Conservation (phyloP, 2,888 invertebrate species). For the Brachyptera putata region DNA sequence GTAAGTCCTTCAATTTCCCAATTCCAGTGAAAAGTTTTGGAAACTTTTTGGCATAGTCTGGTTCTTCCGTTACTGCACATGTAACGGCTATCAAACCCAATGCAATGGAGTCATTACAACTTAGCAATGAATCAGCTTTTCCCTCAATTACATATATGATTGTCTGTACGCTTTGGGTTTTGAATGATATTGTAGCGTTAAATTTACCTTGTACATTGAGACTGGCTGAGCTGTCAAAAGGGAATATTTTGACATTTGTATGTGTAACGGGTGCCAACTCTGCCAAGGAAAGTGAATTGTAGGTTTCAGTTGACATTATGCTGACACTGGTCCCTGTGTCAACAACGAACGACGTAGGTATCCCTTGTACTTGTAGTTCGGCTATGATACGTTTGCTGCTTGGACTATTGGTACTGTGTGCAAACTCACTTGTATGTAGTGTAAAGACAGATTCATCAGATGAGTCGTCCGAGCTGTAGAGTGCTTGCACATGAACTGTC, state of each 20-base stretch:
- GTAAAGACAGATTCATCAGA: neutral
- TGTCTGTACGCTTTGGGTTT: neutral
- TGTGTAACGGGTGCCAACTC: too few relatives aligned
- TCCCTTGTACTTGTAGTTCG: neutral
- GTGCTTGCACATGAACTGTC: neutral
- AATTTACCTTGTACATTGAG: neutral
- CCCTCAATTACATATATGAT: slow-evolving; percentile 3
- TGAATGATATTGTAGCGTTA: neutral
- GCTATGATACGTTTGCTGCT: too few relatives aligned
- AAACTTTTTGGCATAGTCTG: neutral
- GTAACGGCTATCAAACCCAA: neutral
- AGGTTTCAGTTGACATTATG: neutral
- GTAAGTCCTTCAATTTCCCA: neutral
- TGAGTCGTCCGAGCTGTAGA: neutral
- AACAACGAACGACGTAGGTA: neutral
- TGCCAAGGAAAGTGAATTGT: neutral
- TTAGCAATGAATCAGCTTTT: neutral
- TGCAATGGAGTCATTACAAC: neutral
- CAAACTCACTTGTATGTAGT: neutral
- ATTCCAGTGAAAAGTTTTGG: neutral
- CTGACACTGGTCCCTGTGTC: slow-evolving; percentile 9
- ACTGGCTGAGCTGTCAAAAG: neutral
- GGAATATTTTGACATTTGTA: neutral
- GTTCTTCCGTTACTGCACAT: neutral
- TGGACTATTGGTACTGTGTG: neutral